Evolutionary conservation across 2,797 vertebrate genomes (phyloP), one percentile per base, ranked within the genome.

Genomic region (Tragelaphus oryx): DNA sequence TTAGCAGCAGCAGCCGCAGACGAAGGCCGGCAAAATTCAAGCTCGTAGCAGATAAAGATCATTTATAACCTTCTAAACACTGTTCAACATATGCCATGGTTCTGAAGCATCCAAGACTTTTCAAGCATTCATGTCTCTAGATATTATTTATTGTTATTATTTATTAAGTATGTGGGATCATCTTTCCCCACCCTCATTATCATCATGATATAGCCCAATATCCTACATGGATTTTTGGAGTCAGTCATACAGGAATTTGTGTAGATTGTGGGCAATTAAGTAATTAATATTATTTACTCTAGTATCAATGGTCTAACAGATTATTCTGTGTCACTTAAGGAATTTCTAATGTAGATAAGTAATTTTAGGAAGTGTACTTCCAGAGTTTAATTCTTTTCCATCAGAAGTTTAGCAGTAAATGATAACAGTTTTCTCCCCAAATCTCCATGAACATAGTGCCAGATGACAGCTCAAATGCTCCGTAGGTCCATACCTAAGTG

Each of bases 321-420:
- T 79, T 71, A 74, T 6, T 91, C 6, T 71, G 12, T 83, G 24
- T 20, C 37, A 48, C 17, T 68, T 89, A 48, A 48, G 74, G 17
- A 79, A 91, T 88, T 93, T 96, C 41, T 80, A 76, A 87, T 83
- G 86, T 91, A 92, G 78, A 60, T 87, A n/a, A 83, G 9, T 62
- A 41, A 87, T 90, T 92, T 83, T 82, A 93, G 65, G 82, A 91
- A 86, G 75, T 74, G 79, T 86, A 55, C 46, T 46, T 94, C 24
- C 71, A 81, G 79, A 54, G 28, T 59, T 24, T 93, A 50, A 46
- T 85, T 46, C 54, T 52, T 95, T 87, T 48, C 84, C 60, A 81
- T 4, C 82, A 89, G 46, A 94, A 87, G 2, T 6, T 93, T 87
- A 76, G 85, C 7, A 22, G 71, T 91, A 87, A 87, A 65, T 46